Evolutionary conservation across 1,140 invertebrate genomes (phyloP), one percentile per base, ranked within the genome.

Genomic region (Eurosta solidaginis): DNA sequence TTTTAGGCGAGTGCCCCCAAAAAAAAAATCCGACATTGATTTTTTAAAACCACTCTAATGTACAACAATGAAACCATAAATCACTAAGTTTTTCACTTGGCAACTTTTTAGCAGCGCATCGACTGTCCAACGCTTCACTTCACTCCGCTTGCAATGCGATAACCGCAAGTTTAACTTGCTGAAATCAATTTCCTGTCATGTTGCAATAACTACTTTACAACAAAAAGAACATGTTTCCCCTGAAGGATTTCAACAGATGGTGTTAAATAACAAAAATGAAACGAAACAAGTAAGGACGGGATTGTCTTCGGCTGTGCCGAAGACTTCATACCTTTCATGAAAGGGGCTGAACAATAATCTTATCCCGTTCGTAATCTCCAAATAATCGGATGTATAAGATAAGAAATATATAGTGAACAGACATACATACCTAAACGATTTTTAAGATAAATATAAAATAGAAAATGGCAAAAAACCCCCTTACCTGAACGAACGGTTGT

Each of bases 181-280:
- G 50, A 54, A 25, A 54, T 54, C 20, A 54, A 54, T 54, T 54
- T 54, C 22, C 50, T 54, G 50, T 54, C 50, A 54, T 54, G 50
- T 54, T 10, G 20, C 50, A 54, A 14, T 54, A 54, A 54, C 25
- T 22, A 54, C n/a, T n/a, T n/a, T n/a, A 54, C 12, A 54, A 54
- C 50, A 52, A 52, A n/a, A 25, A 52, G 25, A 52, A n/a, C 10
- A 1, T 2, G 7, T 9, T 10, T 22, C 10, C 4, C 7, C 49
- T n/a, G n/a, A n/a, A n/a, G n/a, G n/a, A n/a, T n/a, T 22, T n/a
- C n/a, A 2, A 4, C 22, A 22, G 50, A 5, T 54, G 50, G 22
- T 12, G 6, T 54, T 12, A 0, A 29, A 12, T 20, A 20, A 27
- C 20, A 54, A n/a, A n/a, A n/a, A n/a, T n/a, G n/a, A n/a, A n/a